A percentile compares a stretch with the other conserved stretches of the same genome.
phyloP scores from a whole-genome alignment of 2,113 vertebrate species.

The Apaloderma vittatum region DNA sequence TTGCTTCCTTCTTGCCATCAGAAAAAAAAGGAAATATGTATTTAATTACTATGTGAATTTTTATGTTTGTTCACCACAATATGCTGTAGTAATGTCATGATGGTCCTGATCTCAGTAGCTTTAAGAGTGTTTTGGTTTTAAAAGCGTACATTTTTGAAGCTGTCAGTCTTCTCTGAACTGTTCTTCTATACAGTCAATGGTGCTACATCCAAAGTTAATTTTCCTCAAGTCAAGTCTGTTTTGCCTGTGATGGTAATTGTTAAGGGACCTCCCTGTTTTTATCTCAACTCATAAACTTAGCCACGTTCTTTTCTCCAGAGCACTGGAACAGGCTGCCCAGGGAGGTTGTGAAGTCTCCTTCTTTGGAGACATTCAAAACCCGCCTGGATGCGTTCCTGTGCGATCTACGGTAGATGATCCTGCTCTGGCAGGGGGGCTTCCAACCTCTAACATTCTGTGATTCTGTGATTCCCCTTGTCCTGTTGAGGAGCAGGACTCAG shows the following conservation, averaged over 20 bases:
- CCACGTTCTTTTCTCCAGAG: neutral
- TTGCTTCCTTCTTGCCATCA: neutral
- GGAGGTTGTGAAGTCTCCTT: too few relatives aligned
- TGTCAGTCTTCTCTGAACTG: neutral
- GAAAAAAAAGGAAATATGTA: neutral
- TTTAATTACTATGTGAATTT: neutral
- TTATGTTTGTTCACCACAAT: neutral
- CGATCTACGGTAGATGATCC: too few relatives aligned
- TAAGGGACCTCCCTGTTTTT: neutral
- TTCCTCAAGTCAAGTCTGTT: neutral
- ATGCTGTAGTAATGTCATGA: neutral
- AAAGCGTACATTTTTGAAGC: neutral
- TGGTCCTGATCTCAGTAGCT: neutral
- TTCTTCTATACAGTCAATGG: neutral
- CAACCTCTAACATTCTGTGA: too few relatives aligned
- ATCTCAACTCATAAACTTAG: neutral
- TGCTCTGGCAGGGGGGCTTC: too few relatives aligned
- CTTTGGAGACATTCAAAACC: too few relatives aligned
- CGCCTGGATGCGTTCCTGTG: too few relatives aligned
- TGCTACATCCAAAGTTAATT: neutral
- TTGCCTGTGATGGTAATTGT: neutral
- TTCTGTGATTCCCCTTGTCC: too few relatives aligned
- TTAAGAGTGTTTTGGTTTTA: neutral
- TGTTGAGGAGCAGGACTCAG: neutral
- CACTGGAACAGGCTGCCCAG: too few relatives aligned